Conservation (phyloP, 2,113 vertebrate genomes). For the Ifrita kowaldi region DNA sequence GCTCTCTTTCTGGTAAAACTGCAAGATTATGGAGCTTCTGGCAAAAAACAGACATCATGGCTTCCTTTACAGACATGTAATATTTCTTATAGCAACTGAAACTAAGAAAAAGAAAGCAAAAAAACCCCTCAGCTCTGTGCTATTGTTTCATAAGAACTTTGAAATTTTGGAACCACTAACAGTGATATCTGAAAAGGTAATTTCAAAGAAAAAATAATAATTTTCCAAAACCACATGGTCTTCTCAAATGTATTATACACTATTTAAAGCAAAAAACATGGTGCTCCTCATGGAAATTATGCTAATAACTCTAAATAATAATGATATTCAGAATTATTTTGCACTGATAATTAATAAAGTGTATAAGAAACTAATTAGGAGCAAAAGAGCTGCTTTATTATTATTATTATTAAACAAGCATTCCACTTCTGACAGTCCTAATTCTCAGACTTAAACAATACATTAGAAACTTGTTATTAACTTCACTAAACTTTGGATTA, state of each 20-base stretch:
- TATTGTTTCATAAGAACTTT: background rate
- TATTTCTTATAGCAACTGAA: background rate
- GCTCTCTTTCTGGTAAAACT: background rate
- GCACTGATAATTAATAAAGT: background rate
- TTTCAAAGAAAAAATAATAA: background rate
- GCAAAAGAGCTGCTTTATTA: rapidly evolving
- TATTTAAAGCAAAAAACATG: background rate
- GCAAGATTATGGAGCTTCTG: background rate
- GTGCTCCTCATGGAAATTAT: background rate
- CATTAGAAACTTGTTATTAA: background rate
- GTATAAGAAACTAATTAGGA: background rate
- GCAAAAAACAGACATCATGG: background rate
- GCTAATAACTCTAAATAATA: background rate
- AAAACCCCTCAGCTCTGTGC: background rate
- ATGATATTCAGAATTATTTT: background rate
- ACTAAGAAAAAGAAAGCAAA: background rate
- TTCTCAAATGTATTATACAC: background rate
- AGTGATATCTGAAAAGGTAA: background rate
- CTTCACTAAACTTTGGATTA: background rate
- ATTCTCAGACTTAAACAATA: background rate
- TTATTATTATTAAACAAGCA: background rate
- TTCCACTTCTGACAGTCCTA: background rate
- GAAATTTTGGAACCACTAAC: background rate
- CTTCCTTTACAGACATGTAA: background rate
- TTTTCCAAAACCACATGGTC: background rate